Conservation (phyloP, 1,140 invertebrate genomes). For the Lerema accius region DNA sequence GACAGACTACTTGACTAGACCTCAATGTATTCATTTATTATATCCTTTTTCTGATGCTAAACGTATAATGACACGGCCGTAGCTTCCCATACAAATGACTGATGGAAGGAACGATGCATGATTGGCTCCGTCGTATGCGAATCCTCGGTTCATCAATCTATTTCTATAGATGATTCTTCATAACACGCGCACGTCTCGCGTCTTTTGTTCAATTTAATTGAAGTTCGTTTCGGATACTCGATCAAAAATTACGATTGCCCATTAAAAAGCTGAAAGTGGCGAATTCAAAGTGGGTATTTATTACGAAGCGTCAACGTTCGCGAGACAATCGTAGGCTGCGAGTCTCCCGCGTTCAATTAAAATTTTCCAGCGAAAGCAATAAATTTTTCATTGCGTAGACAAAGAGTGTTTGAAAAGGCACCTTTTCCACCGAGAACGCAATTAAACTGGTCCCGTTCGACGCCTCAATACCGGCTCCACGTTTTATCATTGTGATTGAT, state of each 20-base stretch:
- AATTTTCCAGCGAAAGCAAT: slow-evolving; percentile 66
- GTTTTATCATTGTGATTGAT: slow-evolving; percentile 59
- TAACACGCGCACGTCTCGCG: background rate
- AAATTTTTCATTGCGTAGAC: slow-evolving; percentile 74
- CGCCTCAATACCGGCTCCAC: slow-evolving; percentile 42
- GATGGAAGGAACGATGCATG: slow-evolving; percentile 15
- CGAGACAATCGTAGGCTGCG: slow-evolving; percentile 36
- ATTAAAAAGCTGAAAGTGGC: slow-evolving; percentile 14
- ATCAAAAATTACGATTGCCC: background rate
- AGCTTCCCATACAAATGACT: slow-evolving; percentile 12
- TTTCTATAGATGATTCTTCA: slow-evolving; percentile 14
- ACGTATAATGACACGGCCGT: background rate
- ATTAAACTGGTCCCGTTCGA: slow-evolving; percentile 55
- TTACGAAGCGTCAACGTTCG: slow-evolving; percentile 24
- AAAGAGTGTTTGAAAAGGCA: slow-evolving; percentile 58
- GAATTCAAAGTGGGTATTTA: slow-evolving; percentile 19
- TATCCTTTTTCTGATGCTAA: slow-evolving; percentile 4
- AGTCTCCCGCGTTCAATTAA: slow-evolving; percentile 64
- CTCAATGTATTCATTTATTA: slow-evolving; percentile 15
- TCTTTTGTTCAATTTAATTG: background rate
- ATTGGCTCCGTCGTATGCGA: slow-evolving; percentile 9
- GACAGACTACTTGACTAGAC: slow-evolving; percentile 2
- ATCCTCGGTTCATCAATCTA: slow-evolving; percentile 22
- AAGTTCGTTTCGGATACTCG: background rate
- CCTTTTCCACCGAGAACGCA: slow-evolving; percentile 52